A percentile compares a stretch with the other conserved stretches of the same genome.
phyloP scores from a whole-genome alignment of 2,113 vertebrate species.

The Misgurnus mizolepis region DNA sequence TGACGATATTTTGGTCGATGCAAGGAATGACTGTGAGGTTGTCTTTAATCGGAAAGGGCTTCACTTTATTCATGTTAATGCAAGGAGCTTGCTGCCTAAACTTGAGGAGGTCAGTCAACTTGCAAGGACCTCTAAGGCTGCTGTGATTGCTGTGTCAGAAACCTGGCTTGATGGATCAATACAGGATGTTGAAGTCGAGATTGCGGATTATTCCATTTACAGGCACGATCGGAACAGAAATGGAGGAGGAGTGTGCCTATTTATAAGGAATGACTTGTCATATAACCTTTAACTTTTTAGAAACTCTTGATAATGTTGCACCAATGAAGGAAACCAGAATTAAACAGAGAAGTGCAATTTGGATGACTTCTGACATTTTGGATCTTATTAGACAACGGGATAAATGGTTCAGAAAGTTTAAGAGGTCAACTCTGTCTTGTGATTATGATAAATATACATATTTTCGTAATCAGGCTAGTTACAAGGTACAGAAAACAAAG shows the following conservation, averaged over 20 bases:
- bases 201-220: constrained; percentile 1
- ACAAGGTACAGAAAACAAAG: constrained; percentile 12
- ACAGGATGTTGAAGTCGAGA: constrained; percentile 5
- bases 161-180: constrained; percentile 14
- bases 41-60: no score
- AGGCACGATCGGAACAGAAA: not conserved
- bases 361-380: no score
- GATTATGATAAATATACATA: constrained; percentile 17
- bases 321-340: no score
- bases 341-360: no score
- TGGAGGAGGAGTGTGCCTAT: constrained; percentile 57
- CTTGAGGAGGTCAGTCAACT: no score
- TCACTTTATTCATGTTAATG: no score
- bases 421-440: not conserved
- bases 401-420: no score
- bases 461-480: not conserved
- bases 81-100: no score
- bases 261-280: not conserved
- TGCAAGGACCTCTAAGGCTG: constrained; percentile 1
- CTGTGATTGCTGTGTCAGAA: constrained; percentile 9
- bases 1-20: no score
- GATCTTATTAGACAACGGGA: no score
- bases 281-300: not conserved
- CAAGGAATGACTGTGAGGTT: no score
- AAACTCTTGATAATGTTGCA: no score